Percentiles rank a stretch among this genome's conserved stretches.
Evolutionary conservation across 1,140 invertebrate genomes (phyloP).

Genomic region (Heterodera schachtii): DNA sequence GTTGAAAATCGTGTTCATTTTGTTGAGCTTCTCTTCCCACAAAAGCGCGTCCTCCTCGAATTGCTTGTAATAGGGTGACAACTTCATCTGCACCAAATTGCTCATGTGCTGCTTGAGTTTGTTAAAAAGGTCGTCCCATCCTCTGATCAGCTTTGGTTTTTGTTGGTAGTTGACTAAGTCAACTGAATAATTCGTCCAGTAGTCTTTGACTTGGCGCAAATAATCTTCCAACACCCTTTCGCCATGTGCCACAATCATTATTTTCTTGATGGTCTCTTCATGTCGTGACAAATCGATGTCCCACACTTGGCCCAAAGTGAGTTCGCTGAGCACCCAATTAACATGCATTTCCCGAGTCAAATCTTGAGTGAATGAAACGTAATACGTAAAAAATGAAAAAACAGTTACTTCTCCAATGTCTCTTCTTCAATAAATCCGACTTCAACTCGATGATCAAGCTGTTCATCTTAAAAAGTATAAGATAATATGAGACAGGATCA

Average conservation of each 20-base stretch:
- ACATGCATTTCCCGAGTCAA: slow-evolving; percentile 90
- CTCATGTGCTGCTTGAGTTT: slow-evolving; percentile 88
- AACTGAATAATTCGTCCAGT: slow-evolving; percentile 95
- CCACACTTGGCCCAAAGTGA: slow-evolving; percentile 97
- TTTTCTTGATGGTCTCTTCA: slow-evolving; percentile 89
- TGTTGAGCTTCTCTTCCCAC: slow-evolving; percentile 99
- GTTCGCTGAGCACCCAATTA: slow-evolving; percentile 89
- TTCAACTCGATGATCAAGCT: slow-evolving; percentile 92
- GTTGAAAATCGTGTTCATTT: too few relatives aligned
- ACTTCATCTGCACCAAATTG: slow-evolving; percentile 94
- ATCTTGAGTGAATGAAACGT: slow-evolving; percentile 73
- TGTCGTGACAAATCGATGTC: slow-evolving; percentile 93
- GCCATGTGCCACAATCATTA: slow-evolving; percentile 94
- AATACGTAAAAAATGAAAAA: slow-evolving; percentile 71
- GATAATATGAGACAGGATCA: not conserved
- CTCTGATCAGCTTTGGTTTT: slow-evolving; percentile 93
- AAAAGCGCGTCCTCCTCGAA: slow-evolving; percentile 98
- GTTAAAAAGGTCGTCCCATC: slow-evolving; percentile 99
- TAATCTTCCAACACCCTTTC: slow-evolving; percentile 99
- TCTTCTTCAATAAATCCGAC: slow-evolving; percentile 96
- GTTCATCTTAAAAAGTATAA: slow-evolving; percentile 75
- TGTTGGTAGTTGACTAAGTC: slow-evolving; percentile 98
- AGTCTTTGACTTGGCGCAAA: slow-evolving; percentile 94
- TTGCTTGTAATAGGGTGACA: slow-evolving; percentile 98
- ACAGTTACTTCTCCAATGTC: slow-evolving; percentile 83